These are phyloP conservation scores for Mustela nigripes DNA, from an alignment of 2,113 vertebrate genomes.

Conservation along the genomic window DNA sequence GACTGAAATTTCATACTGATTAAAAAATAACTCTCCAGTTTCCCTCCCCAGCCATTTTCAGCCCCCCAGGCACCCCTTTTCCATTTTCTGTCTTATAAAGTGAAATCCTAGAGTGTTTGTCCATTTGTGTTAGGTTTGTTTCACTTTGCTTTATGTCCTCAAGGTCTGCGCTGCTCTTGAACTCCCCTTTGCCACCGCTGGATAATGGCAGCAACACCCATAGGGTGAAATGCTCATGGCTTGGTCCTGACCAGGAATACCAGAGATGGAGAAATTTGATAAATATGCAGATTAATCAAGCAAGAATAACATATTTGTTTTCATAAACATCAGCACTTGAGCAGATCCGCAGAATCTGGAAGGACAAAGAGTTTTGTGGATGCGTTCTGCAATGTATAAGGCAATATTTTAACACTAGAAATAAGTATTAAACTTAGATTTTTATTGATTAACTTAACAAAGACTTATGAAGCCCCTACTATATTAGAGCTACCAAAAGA, in stretches of 20 bases:
- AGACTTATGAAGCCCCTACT: not conserved
- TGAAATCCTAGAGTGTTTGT: not conserved
- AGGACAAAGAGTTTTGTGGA: not conserved
- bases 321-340: not conserved
- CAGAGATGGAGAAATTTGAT: not conserved
- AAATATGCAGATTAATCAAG: not conserved
- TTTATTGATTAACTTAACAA: not conserved
- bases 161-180: not conserved
- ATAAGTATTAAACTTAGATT: not conserved
- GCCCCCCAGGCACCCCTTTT: not conserved
- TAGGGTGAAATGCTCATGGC: not conserved
- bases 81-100: not conserved
- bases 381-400: not conserved
- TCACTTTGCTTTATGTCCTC: not conserved
- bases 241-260: not conserved
- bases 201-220: not conserved
- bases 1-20: not conserved
- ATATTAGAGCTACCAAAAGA: not conserved
- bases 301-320: not conserved
- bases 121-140: not conserved
- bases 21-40: not conserved
- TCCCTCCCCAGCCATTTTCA: not conserved
- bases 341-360: constrained; percentile 28
- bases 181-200: not conserved
- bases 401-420: not conserved